Evolutionary conservation across 1,140 invertebrate genomes (phyloP).

Genomic region (Popillia japonica): DNA sequence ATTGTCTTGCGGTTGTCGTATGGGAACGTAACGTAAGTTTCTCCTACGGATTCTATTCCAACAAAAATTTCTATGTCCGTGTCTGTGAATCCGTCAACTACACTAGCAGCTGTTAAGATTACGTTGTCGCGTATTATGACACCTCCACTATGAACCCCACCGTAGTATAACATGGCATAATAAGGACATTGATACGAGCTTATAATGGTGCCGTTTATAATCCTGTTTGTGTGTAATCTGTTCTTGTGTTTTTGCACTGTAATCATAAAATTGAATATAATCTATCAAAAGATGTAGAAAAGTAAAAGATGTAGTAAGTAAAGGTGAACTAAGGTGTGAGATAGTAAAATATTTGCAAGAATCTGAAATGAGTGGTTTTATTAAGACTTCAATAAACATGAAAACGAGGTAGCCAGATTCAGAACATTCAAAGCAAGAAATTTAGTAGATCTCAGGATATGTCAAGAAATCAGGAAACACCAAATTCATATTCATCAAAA

Average conservation of each 20-base stretch:
- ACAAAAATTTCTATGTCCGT: conserved; percentile 8
- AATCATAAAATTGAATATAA: not conserved
- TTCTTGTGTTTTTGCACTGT: not conserved
- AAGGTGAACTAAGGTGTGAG: too few species aligned
- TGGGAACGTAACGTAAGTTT: too few species aligned
- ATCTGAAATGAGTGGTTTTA: too few species aligned
- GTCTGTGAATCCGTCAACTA: not conserved
- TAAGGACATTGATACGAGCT: not conserved
- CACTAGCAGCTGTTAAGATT: not conserved
- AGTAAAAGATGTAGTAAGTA: too few species aligned
- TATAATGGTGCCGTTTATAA: not conserved
- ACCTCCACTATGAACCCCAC: not conserved
- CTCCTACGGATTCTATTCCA: not conserved
- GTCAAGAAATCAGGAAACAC: too few species aligned
- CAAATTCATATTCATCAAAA: too few species aligned
- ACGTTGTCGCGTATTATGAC: not conserved
- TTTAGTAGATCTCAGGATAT: too few species aligned
- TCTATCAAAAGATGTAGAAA: too few species aligned
- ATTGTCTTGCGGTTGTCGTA: not conserved
- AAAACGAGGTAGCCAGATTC: too few species aligned
- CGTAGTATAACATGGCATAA: conserved; percentile 2
- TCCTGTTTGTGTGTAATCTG: not conserved
- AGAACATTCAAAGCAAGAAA: too few species aligned
- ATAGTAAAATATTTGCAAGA: too few species aligned
- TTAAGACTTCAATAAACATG: too few species aligned